A percentile compares a stretch with the other conserved stretches of the same genome.
Evolutionary conservation across 2,888 invertebrate species (phyloP).

Genomic region (Noctua pronuba): DNA sequence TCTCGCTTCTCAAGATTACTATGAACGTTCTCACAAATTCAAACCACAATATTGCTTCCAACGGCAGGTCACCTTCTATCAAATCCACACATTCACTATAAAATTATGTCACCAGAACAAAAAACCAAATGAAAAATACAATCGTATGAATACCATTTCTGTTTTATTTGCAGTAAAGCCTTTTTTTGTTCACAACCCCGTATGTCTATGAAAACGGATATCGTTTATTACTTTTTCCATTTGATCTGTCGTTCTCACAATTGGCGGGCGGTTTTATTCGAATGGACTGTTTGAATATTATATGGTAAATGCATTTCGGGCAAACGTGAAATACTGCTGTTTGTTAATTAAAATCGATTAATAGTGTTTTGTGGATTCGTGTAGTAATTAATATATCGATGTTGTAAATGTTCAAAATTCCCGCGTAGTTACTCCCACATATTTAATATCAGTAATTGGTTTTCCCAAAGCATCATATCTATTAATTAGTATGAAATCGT

Average conservation of each 20-base stretch:
- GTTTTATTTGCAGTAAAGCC: conserved; percentile 35
- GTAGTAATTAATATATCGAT: conserved; percentile 12
- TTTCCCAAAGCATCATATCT: neutral
- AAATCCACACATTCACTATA: neutral
- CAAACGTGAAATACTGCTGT: conserved; percentile 2
- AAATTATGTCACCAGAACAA: conserved; percentile 22
- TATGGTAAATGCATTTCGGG: conserved; percentile 10
- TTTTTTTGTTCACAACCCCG: conserved; percentile 26
- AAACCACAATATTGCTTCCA: neutral
- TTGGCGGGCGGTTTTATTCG: conserved; percentile 33
- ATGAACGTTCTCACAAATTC: neutral
- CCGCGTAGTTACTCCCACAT: neutral
- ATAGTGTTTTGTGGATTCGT: conserved; percentile 12
- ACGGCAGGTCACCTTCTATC: neutral
- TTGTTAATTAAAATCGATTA: conserved; percentile 36
- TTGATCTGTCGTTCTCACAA: conserved; percentile 52
- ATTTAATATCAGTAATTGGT: conserved; percentile 15
- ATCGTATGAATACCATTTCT: conserved; percentile 33
- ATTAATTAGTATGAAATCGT: neutral
- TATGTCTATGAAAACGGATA: conserved; percentile 51
- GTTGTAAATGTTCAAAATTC: neutral
- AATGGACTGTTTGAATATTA: conserved; percentile 29
- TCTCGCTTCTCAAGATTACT: neutral
- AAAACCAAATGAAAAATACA: conserved; percentile 18
- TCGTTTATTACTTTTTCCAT: conserved; percentile 61